These are phyloP conservation scores for Tor tambroides DNA, from an alignment of 2,113 vertebrate genomes.

Conservation along the genomic window DNA sequence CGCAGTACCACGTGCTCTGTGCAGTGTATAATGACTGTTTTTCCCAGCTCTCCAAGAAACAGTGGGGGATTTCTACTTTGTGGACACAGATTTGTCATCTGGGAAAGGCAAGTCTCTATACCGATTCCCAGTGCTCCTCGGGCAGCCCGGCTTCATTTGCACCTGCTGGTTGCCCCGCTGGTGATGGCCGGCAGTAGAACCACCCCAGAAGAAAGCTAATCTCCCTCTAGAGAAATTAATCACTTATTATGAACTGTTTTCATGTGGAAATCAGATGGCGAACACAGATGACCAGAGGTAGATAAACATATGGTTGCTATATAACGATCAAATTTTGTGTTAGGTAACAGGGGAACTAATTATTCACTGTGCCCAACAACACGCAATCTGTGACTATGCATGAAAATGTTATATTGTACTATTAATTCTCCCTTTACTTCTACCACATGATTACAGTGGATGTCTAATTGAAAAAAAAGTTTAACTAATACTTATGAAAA, in stretches of 20 bases:
- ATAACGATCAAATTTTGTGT: neutral
- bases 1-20: neutral
- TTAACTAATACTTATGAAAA: neutral
- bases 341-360: neutral
- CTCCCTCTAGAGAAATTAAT: constrained; percentile 43
- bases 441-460: neutral
- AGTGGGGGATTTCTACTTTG: constrained; percentile 10
- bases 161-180: constrained; percentile 45
- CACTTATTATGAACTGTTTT: neutral
- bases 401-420: neutral
- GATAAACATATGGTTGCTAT: neutral
- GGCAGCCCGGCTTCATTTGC: constrained; percentile 42
- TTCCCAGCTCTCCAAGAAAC: neutral
- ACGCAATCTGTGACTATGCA: neutral
- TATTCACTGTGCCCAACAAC: neutral
- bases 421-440: neutral
- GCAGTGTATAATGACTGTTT: constrained; percentile 17
- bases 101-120: constrained; percentile 1
- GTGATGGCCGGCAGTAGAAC: neutral
- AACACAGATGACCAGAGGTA: constrained; percentile 34
- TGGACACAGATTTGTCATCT: constrained; percentile 40
- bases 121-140: neutral
- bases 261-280: constrained; percentile 40
- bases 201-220: constrained; percentile 8
- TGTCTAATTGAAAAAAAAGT: neutral